Conservation (phyloP, 2,888 invertebrate genomes). For the Chloromyia formosa region DNA sequence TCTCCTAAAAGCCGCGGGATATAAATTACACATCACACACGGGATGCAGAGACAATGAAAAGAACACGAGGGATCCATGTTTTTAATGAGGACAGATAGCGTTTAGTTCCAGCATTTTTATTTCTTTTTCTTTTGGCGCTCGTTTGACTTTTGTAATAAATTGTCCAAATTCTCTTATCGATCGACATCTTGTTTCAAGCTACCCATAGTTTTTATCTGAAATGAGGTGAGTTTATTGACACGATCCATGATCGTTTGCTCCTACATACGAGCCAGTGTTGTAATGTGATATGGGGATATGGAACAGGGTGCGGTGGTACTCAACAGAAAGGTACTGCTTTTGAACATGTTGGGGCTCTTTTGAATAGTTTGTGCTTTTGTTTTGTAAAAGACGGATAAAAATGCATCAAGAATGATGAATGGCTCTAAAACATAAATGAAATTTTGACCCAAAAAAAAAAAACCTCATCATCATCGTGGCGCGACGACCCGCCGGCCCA, state of each 20-base stretch:
- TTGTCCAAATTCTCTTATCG: conserved; percentile 11
- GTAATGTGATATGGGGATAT: not conserved
- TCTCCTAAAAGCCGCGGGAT: no score
- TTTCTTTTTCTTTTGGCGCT: not conserved
- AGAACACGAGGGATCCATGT: not conserved
- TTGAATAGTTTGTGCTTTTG: no score
- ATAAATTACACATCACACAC: no score
- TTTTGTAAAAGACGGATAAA: no score
- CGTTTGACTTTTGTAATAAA: conserved; percentile 22
- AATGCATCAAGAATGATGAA: no score
- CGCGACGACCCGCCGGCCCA: no score
- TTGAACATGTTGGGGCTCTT: no score
- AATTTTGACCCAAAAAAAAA: no score
- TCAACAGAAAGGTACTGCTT: no score
- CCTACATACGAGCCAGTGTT: not conserved
- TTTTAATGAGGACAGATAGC: conserved; percentile 22
- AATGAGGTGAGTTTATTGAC: conserved; percentile 21
- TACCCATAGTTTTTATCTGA: conserved; percentile 19
- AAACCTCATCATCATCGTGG: no score
- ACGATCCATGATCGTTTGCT: not conserved
- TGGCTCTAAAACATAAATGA: no score
- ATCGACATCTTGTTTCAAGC: not conserved
- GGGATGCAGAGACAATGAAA: not conserved
- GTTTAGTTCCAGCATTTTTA: not conserved
- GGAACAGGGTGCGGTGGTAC: not conserved